These are phyloP conservation scores for Glaucopsyche alexis DNA, from an alignment of 2,888 invertebrate species.

Conservation along the genomic window DNA sequence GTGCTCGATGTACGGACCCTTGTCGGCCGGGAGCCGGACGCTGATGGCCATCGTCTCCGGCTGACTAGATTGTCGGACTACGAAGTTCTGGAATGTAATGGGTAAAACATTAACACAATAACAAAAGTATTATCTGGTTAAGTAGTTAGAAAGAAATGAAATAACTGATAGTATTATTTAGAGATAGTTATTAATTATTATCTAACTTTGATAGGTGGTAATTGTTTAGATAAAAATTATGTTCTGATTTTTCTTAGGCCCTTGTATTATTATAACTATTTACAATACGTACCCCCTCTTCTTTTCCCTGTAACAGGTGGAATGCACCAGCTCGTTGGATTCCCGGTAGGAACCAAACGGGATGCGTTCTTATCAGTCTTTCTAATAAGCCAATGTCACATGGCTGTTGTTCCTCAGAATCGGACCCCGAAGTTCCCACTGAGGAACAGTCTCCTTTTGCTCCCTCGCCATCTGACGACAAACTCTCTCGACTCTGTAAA, in stretches of 20 bases:
- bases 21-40: conserved; percentile 91
- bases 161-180: too few relatives aligned
- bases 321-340: conserved; percentile 96
- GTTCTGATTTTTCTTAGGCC: too few relatives aligned
- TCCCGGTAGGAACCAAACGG: conserved; percentile 97
- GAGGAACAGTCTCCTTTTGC: conserved; percentile 80
- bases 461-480: conserved; percentile 83
- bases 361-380: conserved; percentile 93
- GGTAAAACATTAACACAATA: conserved; percentile 50
- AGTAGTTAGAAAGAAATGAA: too few relatives aligned
- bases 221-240: too few relatives aligned
- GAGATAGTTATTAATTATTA: too few relatives aligned
- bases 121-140: too few relatives aligned
- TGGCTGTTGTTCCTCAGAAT: conserved; percentile 84
- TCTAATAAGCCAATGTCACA: conserved; percentile 93
- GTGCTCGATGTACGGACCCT: conserved; percentile 96
- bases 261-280: neutral
- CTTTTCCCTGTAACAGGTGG: conserved; percentile 95
- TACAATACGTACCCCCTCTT: conserved; percentile 88
- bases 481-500: conserved; percentile 83
- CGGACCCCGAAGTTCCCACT: conserved; percentile 76
- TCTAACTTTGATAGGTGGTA: too few relatives aligned
- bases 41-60: conserved; percentile 97
- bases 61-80: conserved; percentile 96
- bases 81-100: conserved; percentile 87